Conservation (phyloP, 1,140 invertebrate species). For the Calliphora vicina region DNA sequence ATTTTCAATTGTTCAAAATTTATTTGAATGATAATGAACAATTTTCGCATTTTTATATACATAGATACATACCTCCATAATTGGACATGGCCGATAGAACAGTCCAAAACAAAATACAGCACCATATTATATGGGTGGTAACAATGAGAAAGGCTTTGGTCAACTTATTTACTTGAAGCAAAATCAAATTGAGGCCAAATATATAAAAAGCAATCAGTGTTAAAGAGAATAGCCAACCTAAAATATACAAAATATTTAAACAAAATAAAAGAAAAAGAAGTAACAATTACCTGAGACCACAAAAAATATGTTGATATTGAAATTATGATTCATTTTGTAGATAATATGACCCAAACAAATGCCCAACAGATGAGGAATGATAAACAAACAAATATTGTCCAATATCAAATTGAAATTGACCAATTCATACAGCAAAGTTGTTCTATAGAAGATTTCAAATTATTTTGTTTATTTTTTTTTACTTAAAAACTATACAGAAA, state of each 20-base stretch:
- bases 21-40: too few species aligned
- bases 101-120: slow-evolving; percentile 29
- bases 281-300: slow-evolving; percentile 37
- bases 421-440: slow-evolving; percentile 22
- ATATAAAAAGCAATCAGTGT: slow-evolving; percentile 17
- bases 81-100: slow-evolving; percentile 1
- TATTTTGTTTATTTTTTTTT: background rate
- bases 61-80: slow-evolving; percentile 11
- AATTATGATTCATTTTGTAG: slow-evolving; percentile 54
- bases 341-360: slow-evolving; percentile 63
- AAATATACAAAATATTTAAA: background rate
- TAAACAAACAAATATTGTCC: slow-evolving; percentile 63
- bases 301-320: slow-evolving; percentile 58
- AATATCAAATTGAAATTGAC: slow-evolving; percentile 49
- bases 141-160: background rate
- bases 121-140: slow-evolving; percentile 28
- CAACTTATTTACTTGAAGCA: slow-evolving; percentile 14
- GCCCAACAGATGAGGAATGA: slow-evolving; percentile 63
- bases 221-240: slow-evolving; percentile 22
- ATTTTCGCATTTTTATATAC: too few species aligned
- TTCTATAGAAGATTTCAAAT: slow-evolving; percentile 4
- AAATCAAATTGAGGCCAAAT: slow-evolving; percentile 28
- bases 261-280: background rate
- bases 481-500: too few species aligned
- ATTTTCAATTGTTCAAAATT: too few species aligned